Evolutionary conservation across 2,113 vertebrate genomes (phyloP).

Genomic region (Cryptotis parvus): DNA sequence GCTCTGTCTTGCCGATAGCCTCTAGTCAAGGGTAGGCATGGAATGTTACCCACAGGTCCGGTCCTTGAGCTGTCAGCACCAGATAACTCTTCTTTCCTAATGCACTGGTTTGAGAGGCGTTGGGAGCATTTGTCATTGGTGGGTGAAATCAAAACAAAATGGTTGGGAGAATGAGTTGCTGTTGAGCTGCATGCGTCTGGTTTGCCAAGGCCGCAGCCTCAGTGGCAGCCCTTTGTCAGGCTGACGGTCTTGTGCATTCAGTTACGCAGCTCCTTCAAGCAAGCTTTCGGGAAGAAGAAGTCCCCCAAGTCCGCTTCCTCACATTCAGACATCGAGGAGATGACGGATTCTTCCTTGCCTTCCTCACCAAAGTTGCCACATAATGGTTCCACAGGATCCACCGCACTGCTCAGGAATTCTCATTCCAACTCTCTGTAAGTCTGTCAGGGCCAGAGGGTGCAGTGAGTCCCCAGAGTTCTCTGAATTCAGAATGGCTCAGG

Average conservation of each 20-base stretch:
- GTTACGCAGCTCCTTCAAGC: conserved; percentile 99
- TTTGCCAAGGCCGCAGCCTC: background rate
- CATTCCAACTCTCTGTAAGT: conserved; percentile 97
- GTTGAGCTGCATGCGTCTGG: conserved; percentile 83
- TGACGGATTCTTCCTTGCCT: conserved; percentile 96
- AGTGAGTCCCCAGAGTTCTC: background rate
- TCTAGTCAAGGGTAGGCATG: conserved; percentile 78
- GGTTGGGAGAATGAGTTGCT: conserved; percentile 51
- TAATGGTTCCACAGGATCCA: conserved; percentile 89
- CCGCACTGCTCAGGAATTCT: conserved; percentile 93
- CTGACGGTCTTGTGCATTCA: conserved; percentile 83
- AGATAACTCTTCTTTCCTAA: conserved; percentile 81
- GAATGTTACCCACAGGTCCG: conserved; percentile 67
- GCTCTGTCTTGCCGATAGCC: conserved; percentile 75
- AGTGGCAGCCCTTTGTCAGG: background rate
- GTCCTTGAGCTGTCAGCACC: conserved; percentile 68
- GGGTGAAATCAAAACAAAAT: background rate
- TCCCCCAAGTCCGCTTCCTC: conserved; percentile 98
- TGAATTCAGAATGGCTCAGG: accelerated
- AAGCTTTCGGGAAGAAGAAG: conserved; percentile 99
- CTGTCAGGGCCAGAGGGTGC: background rate
- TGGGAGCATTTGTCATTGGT: conserved; percentile 5
- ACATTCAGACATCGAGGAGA: conserved; percentile 99
- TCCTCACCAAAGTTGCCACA: conserved; percentile 96
- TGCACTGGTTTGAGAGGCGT: conserved; percentile 67